Percentiles rank a stretch among this genome's conserved stretches.
phyloP scores from a whole-genome alignment of 1,140 invertebrate genomes.

The Caenorhabditis remanei region DNA sequence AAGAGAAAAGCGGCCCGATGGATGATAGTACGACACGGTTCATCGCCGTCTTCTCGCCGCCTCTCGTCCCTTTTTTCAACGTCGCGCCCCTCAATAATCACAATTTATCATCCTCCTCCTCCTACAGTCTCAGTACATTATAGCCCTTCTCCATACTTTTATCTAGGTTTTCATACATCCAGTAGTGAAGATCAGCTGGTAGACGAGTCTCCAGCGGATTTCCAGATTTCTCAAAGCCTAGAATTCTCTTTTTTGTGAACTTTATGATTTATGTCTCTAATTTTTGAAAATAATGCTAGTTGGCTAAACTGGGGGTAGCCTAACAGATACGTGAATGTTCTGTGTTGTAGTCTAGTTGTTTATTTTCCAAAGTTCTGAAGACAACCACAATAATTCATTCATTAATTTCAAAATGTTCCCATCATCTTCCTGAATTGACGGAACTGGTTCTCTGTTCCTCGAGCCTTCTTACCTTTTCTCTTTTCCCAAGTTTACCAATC shows the following conservation, averaged over 20 bases:
- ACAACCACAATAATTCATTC: slow-evolving; percentile 20
- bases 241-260: too few species aligned
- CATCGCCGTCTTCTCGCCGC: slow-evolving; percentile 45
- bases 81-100: slow-evolving; percentile 53
- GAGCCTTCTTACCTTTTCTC: not conserved
- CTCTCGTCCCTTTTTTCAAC: slow-evolving; percentile 42
- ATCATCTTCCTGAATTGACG: not conserved
- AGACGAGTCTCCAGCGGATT: not conserved
- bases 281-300: not conserved
- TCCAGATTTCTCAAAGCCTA: not conserved
- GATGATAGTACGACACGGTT: slow-evolving; percentile 19
- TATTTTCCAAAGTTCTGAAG: not conserved
- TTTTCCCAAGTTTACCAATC: not conserved
- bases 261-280: not conserved
- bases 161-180: not conserved
- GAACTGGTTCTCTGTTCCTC: slow-evolving; percentile 10
- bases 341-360: not conserved
- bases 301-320: not conserved
- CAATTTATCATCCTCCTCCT: slow-evolving; percentile 40
- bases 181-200: not conserved
- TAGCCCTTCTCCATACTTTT: slow-evolving; percentile 9
- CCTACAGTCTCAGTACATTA: slow-evolving; percentile 27
- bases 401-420: not conserved
- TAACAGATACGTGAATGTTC: not conserved
- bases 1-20: slow-evolving; percentile 20